Conservation (phyloP, 1,140 invertebrate genomes). For the Drosophila subpulchrella region DNA sequence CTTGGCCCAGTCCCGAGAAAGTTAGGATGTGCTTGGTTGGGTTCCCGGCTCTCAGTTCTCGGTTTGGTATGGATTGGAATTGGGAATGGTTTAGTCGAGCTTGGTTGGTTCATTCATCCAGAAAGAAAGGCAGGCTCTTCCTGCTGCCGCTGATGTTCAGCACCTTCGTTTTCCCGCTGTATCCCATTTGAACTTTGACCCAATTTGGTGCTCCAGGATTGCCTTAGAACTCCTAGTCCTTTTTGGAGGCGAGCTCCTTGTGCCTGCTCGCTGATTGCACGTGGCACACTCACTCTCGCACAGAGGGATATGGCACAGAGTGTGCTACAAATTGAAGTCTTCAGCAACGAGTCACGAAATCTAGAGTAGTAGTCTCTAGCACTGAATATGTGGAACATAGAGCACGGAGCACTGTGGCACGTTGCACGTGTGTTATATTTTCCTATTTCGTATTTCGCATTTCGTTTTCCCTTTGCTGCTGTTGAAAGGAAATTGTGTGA, state of each 20-base stretch:
- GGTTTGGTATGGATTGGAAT: too few relatives aligned
- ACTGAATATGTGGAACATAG: conserved; percentile 64
- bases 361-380: conserved; percentile 76
- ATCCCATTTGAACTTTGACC: conserved; percentile 83
- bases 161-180: conserved; percentile 54
- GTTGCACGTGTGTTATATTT: conserved; percentile 59
- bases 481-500: conserved; percentile 68
- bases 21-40: conserved; percentile 18
- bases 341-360: conserved; percentile 79
- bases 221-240: conserved; percentile 44
- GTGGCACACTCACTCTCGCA: conserved; percentile 50
- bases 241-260: conserved; percentile 56
- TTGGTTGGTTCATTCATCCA: conserved; percentile 37
- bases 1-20: conserved; percentile 20
- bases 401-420: conserved; percentile 14
- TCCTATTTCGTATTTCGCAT: conserved; percentile 53
- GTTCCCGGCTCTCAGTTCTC: too few relatives aligned
- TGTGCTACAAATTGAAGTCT: conserved; percentile 75
- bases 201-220: conserved; percentile 74
- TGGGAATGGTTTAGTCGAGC: conserved; percentile 11
- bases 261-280: conserved; percentile 66
- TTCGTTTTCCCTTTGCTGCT: conserved; percentile 67
- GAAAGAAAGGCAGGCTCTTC: conserved; percentile 38
- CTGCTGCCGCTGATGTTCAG: conserved; percentile 20
- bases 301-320: conserved; percentile 39